A percentile compares a stretch with the other conserved stretches of the same genome.
Conservation (phyloP, 2,888 invertebrate genomes). For the Aethes cnicana region DNA sequence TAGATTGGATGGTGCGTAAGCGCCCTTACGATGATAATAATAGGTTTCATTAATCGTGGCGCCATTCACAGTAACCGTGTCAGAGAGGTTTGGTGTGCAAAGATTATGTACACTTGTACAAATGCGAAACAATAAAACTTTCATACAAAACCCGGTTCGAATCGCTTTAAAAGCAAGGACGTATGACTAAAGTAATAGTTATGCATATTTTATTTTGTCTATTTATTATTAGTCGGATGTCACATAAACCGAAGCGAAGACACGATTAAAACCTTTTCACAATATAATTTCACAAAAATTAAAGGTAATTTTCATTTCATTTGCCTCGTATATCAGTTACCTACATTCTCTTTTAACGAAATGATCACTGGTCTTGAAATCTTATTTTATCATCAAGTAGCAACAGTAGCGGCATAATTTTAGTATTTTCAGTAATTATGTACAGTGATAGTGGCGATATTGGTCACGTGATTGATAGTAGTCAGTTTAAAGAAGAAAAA, state of each 20-base stretch:
- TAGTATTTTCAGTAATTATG: not conserved
- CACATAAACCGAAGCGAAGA: too few relatives aligned
- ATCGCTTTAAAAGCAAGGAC: constrained; percentile 34
- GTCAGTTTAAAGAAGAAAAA: constrained; percentile 10
- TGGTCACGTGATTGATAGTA: constrained; percentile 21
- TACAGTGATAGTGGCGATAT: constrained; percentile 10
- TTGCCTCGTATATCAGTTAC: too few relatives aligned
- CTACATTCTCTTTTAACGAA: too few relatives aligned
- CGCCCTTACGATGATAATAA: too few relatives aligned
- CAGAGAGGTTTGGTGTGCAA: constrained; percentile 12
- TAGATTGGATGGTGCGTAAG: too few relatives aligned
- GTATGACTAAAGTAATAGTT: constrained; percentile 32
- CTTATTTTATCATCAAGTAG: too few relatives aligned
- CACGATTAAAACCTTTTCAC: too few relatives aligned
- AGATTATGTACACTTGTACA: constrained; percentile 32
- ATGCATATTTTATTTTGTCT: constrained; percentile 26
- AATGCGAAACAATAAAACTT: constrained; percentile 22
- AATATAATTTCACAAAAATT: too few relatives aligned
- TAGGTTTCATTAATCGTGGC: not conserved
- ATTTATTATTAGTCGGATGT: constrained; percentile 5
- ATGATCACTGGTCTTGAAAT: too few relatives aligned
- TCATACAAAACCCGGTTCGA: constrained; percentile 29
- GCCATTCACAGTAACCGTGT: constrained; percentile 14
- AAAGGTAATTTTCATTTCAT: too few relatives aligned
- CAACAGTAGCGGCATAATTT: not conserved